A percentile compares a stretch with the other conserved stretches of the same genome.
Conservation (phyloP, 2,797 vertebrate species). For the Lepilemur septentrionalis region DNA sequence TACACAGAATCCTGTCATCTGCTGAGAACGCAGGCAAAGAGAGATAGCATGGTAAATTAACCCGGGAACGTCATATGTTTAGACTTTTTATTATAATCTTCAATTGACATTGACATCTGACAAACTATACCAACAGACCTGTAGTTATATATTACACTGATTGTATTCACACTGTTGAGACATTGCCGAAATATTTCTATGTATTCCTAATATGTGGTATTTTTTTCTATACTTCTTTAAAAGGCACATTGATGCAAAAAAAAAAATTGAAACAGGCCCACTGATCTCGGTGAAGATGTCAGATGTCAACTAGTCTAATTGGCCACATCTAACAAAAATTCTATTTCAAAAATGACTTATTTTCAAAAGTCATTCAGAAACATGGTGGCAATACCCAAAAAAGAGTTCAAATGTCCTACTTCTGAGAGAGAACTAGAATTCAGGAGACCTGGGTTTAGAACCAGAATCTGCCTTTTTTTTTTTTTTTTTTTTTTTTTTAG, state of each 20-base stretch:
- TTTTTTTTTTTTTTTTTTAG: too few relatives aligned
- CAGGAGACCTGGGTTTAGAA: not conserved
- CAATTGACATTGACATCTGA: not conserved
- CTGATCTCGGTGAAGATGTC: not conserved
- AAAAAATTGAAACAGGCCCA: not conserved
- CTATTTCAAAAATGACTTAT: not conserved
- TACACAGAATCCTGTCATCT: slow-evolving; percentile 14
- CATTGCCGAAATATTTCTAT: not conserved
- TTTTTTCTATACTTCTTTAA: not conserved
- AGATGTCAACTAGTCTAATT: not conserved
- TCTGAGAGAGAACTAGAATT: not conserved
- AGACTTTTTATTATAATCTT: not conserved
- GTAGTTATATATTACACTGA: not conserved
- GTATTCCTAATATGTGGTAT: not conserved
- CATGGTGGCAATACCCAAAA: not conserved
- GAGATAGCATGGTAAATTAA: slow-evolving; percentile 21
- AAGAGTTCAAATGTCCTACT: not conserved
- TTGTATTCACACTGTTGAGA: not conserved
- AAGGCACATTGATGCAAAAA: not conserved
- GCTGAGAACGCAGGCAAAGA: slow-evolving; percentile 20
- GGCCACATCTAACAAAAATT: not conserved
- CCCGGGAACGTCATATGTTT: not conserved
- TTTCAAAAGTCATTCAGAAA: not conserved
- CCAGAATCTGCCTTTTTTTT: not conserved
- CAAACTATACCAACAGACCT: not conserved